Conservation (phyloP, 2,113 vertebrate genomes). For the Meles meles region DNA sequence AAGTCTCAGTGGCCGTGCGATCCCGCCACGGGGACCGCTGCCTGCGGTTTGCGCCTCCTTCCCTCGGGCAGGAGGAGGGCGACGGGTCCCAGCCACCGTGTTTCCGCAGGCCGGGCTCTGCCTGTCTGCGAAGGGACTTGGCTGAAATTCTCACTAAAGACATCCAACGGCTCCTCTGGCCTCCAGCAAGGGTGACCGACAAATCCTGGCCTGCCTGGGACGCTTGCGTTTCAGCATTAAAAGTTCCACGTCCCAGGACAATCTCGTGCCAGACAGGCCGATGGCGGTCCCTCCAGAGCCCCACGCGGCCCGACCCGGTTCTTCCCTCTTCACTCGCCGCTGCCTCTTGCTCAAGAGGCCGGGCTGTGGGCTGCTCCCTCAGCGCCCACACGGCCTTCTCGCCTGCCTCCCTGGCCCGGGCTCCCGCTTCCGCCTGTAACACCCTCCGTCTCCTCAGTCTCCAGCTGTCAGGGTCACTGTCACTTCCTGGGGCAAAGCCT, state of each 20-base stretch:
- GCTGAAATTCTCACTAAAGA: not conserved
- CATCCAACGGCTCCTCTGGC: not conserved
- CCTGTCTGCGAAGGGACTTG: not conserved
- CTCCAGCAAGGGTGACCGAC: not conserved
- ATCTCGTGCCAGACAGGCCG: not conserved
- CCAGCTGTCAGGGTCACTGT: not conserved
- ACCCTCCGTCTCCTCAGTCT: not conserved
- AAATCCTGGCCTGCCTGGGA: not conserved
- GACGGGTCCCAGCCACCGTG: not conserved
- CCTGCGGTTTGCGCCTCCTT: not conserved
- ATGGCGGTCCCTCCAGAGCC: rapidly evolving
- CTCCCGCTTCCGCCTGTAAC: not conserved
- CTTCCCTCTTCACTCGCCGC: not conserved
- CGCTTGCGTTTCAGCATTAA: not conserved
- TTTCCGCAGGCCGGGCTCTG: not conserved
- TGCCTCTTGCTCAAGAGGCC: not conserved
- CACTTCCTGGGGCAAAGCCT: not conserved
- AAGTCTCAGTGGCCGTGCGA: not conserved
- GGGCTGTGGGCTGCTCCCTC: rapidly evolving
- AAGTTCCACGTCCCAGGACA: not conserved
- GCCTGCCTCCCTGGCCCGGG: rapidly evolving
- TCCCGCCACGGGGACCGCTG: rapidly evolving
- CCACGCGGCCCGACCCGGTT: rapidly evolving
- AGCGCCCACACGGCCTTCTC: rapidly evolving
- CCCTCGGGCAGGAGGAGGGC: not conserved